Percentiles rank a stretch among this genome's conserved stretches.
phyloP scores from a whole-genome alignment of 2,797 vertebrate genomes.

The Carduelis carduelis region DNA sequence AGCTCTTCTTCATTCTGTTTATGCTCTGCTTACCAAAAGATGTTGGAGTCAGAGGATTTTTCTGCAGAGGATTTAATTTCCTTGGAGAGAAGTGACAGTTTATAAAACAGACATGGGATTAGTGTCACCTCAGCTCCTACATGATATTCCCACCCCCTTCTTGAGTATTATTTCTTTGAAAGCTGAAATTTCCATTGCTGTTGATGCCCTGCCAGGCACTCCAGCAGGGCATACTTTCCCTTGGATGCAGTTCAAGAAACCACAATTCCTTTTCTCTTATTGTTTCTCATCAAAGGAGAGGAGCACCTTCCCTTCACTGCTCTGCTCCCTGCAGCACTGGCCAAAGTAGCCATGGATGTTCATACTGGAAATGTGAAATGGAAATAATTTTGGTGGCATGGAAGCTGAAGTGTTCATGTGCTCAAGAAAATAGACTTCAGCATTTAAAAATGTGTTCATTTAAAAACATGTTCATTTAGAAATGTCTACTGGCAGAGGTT shows the following conservation, averaged over 20 bases:
- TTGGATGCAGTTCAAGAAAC: slow-evolving; percentile 71
- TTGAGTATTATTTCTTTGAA: slow-evolving; percentile 45
- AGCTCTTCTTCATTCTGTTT: background rate
- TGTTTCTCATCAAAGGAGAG: slow-evolving; percentile 28
- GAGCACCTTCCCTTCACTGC: background rate
- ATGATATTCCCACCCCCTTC: background rate
- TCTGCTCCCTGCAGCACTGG: background rate
- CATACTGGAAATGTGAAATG: background rate
- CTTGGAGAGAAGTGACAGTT: background rate
- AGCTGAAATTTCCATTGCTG: slow-evolving; percentile 61
- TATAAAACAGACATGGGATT: slow-evolving; percentile 1
- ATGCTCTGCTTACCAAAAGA: background rate
- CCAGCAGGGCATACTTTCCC: slow-evolving; percentile 55
- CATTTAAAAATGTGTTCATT: background rate
- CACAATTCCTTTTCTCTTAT: slow-evolving; percentile 39
- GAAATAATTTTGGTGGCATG: background rate
- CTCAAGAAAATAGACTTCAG: background rate
- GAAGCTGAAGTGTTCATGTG: background rate
- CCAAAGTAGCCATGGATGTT: background rate
- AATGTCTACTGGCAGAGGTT: background rate
- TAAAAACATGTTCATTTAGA: background rate
- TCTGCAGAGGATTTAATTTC: background rate
- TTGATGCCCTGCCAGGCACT: slow-evolving; percentile 62
- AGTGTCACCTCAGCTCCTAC: slow-evolving; percentile 9
- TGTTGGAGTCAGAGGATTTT: slow-evolving; percentile 10